A percentile compares a stretch with the other conserved stretches of the same genome.
phyloP scores from a whole-genome alignment of 1,140 invertebrate genomes.

The Drosophila auraria region DNA sequence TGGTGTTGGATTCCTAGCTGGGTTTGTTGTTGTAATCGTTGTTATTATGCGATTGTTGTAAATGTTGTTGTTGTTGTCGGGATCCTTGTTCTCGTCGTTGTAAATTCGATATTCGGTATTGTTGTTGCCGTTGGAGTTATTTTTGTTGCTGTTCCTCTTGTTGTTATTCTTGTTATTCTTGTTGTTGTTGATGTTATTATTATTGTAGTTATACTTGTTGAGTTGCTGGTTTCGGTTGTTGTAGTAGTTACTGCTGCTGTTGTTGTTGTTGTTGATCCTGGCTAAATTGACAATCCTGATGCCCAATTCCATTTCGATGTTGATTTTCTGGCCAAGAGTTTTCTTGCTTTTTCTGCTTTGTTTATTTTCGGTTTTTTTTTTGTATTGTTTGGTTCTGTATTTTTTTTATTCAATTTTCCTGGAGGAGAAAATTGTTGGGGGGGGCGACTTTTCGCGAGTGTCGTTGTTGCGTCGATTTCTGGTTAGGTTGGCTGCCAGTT shows the following conservation, averaged over 20 bases:
- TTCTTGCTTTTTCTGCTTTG: constrained; percentile 10
- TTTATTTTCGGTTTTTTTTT: constrained; percentile 4
- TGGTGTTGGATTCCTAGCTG: constrained; percentile 6
- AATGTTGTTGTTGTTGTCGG: constrained; percentile 12
- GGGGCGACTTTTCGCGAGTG: constrained; percentile 14
- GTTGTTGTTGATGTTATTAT: constrained; percentile 2
- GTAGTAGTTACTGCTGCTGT: constrained; percentile 23
- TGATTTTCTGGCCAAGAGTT: constrained; percentile 53
- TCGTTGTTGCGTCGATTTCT: constrained; percentile 20
- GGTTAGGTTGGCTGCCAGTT: constrained; percentile 7
- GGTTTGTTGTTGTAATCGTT: constrained; percentile 9
- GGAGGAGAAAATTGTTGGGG: constrained; percentile 10
- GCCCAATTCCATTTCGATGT: constrained; percentile 78
- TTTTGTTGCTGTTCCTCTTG: background rate
- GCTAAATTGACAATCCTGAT: constrained; percentile 64
- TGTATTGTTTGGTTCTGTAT: background rate
- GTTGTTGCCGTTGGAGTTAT: constrained; percentile 13
- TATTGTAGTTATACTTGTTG: constrained; percentile 4
- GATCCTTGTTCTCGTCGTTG: constrained; percentile 14
- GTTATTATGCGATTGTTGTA: constrained; percentile 5
- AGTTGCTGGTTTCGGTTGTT: constrained; percentile 30
- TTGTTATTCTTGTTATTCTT: constrained; percentile 1
- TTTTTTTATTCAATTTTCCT: constrained; percentile 13
- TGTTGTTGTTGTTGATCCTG: constrained; percentile 43
- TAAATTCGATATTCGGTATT: background rate